These are phyloP conservation scores for Propithecus perrieri DNA, from an alignment of 2,797 vertebrate genomes.

Conservation along the genomic window DNA sequence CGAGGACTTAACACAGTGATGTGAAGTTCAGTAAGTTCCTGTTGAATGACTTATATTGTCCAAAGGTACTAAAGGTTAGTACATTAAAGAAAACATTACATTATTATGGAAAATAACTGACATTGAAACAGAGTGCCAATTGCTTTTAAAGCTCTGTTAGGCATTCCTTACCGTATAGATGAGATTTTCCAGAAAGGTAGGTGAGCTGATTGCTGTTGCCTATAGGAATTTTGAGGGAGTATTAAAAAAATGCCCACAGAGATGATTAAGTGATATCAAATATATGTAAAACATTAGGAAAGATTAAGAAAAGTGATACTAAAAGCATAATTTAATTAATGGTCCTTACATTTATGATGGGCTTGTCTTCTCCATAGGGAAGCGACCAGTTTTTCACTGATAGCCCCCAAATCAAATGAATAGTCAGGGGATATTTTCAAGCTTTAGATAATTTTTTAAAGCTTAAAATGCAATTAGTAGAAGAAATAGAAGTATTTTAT, in stretches of 20 bases:
- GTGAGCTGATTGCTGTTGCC: neutral
- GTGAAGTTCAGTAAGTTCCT: neutral
- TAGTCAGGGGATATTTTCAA: neutral
- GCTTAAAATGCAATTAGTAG: neutral
- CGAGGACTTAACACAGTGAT: neutral
- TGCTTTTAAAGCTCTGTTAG: neutral
- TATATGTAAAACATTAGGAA: neutral
- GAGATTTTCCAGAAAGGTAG: neutral
- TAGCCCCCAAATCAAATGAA: neutral
- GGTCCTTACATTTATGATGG: neutral
- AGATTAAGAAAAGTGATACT: neutral
- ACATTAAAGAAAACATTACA: neutral
- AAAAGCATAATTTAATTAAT: neutral
- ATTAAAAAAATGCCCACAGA: neutral
- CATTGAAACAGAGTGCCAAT: neutral
- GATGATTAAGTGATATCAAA: neutral
- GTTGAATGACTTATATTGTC: neutral
- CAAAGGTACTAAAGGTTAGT: neutral
- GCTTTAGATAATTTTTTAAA: neutral
- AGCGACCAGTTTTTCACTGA: neutral
- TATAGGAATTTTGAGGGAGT: slow-evolving; percentile 15
- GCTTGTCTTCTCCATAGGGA: neutral
- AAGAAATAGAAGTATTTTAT: neutral
- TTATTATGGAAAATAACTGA: neutral
- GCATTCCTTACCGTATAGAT: neutral